These are phyloP conservation scores for Aquatica leii DNA, from an alignment of 2,888 invertebrate species.

Conservation along the genomic window DNA sequence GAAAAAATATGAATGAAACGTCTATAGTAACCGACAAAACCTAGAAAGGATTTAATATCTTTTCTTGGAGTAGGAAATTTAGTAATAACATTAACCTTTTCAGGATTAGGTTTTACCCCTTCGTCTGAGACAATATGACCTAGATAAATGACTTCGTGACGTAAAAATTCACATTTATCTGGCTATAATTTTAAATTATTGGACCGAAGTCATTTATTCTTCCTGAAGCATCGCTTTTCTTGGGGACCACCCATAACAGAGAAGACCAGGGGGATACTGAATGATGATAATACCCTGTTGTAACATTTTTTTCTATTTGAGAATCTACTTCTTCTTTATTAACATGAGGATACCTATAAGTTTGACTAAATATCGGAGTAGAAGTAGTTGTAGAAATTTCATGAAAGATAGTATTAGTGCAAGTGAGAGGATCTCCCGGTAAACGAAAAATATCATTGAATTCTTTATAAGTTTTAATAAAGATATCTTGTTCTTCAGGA, in stretches of 20 bases:
- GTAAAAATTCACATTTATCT: too few relatives aligned
- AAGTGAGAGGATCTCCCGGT: slow-evolving; percentile 44
- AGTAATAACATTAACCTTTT: background rate
- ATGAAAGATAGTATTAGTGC: slow-evolving; percentile 47
- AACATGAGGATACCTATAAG: slow-evolving; percentile 52
- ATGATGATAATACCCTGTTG: slow-evolving; percentile 46
- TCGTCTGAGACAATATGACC: too few relatives aligned
- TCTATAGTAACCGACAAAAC: too few relatives aligned
- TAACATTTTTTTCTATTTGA: slow-evolving; percentile 48
- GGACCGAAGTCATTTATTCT: slow-evolving; percentile 44
- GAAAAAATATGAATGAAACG: too few relatives aligned
- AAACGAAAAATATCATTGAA: slow-evolving; percentile 45
- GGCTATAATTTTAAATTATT: too few relatives aligned
- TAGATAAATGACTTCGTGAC: too few relatives aligned
- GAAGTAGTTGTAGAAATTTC: slow-evolving; percentile 48
- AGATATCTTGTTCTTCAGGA: slow-evolving; percentile 37
- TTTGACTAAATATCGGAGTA: too few relatives aligned
- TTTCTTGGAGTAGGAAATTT: background rate
- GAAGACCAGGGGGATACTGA: slow-evolving; percentile 41
- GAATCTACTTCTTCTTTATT: slow-evolving; percentile 51
- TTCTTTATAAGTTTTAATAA: slow-evolving; percentile 36
- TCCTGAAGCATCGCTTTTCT: slow-evolving; percentile 49
- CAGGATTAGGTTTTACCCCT: too few relatives aligned
- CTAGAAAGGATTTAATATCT: background rate
- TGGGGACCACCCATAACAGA: slow-evolving; percentile 52